Evolutionary conservation across 2,113 vertebrate genomes (phyloP).

Genomic region (Xenus cinereus): DNA sequence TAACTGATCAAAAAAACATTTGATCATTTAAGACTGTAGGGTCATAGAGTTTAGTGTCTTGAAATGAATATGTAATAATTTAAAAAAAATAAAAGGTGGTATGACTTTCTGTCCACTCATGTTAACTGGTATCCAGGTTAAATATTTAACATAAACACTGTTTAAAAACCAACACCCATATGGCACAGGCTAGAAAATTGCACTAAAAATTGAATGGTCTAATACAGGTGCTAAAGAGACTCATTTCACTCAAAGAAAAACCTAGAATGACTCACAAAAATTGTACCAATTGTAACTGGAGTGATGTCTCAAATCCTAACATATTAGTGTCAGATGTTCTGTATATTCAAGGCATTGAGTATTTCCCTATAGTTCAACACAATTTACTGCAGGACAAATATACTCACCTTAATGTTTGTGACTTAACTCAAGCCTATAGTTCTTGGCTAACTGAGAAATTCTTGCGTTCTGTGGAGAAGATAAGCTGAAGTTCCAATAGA

Average conservation of each 20-base stretch:
- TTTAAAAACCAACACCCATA: not conserved
- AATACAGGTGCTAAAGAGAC: not conserved
- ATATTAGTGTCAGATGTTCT: not conserved
- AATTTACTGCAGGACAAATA: not conserved
- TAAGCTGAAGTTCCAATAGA: not conserved
- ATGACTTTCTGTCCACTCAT: not conserved
- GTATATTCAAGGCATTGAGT: not conserved
- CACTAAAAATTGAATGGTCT: not conserved
- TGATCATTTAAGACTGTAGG: not conserved
- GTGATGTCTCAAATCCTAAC: not conserved
- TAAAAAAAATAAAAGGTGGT: not conserved
- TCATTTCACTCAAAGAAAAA: not conserved
- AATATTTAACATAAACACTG: not conserved
- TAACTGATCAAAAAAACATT: not conserved
- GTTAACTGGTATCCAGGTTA: not conserved
- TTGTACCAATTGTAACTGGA: not conserved
- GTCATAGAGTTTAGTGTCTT: not conserved
- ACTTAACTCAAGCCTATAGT: not conserved
- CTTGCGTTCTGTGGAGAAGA: not conserved
- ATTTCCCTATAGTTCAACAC: not conserved
- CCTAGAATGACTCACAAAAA: not conserved
- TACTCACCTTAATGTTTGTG: not conserved
- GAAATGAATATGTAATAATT: not conserved
- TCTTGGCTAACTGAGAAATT: not conserved
- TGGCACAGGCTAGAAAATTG: not conserved